Base-by-base conservation (phyloP, 2,113 vertebrate species). In the Amphiprion percula region DNA sequence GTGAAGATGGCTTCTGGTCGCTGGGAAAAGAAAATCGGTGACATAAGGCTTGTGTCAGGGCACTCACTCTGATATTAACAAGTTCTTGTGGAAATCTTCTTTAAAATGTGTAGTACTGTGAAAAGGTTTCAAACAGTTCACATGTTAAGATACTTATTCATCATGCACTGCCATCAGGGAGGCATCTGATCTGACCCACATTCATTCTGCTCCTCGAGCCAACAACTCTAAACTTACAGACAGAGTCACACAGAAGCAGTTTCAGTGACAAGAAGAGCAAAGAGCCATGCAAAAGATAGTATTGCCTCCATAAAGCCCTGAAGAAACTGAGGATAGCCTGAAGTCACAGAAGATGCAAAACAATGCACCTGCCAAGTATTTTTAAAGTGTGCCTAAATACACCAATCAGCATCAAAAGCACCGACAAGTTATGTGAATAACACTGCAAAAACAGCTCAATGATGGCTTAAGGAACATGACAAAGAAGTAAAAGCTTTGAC, bases 101-200 rank as follows among this genome's bases (percentile, higher is more conserved):
- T 65, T 49, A 49, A 58, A 76, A 15, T 60, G 53, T n/a, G 61
- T 10, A n/a, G 44, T 14, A 19, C 10, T 21, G 26, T 21, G 19
- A 17, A 33, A 23, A 21, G 5, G 16, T 30, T 58, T 59, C 30
- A n/a, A 11, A 10, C 19, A 21, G 23, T 21, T 60, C 28, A 11
- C n/a, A 50, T 39, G 23, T 5, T 2, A 4, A 33, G 21, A 21
- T 28, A 21, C 30, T 26, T 10, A 50, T 67, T 23, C 17, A n/a
- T 44, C 30, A 49, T 11, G 33, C 30, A 30, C 10, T 52, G 44
- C 23, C 37, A 26, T 10, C 24, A 62, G 24, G 56, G 7, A 68
- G 10, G 6, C 28, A 5, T 69, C 52, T 58, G 39, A 58, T 58
- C 23, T 61, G 69, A 72, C 26, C 56, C n/a, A 24, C 17, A 37